Evolutionary conservation across 2,113 vertebrate genomes (phyloP), one percentile per base, ranked within the genome.

Genomic region (Eulemur macaco): DNA sequence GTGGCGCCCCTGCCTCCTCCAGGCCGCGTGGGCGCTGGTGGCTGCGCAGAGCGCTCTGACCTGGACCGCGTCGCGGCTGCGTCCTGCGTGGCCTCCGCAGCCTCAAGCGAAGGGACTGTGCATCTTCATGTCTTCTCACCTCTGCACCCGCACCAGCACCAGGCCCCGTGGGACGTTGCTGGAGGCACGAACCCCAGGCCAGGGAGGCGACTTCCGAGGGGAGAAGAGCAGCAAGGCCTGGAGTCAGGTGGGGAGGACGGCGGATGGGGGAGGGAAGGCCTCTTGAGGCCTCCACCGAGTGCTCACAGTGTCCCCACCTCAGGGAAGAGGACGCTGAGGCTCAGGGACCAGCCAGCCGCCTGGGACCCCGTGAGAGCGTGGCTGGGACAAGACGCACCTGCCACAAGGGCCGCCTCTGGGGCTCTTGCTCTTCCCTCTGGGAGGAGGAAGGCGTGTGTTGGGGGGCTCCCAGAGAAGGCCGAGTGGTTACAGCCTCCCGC

Each of bases 371-470:
- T 23, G 4, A 6, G 27, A 1, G 5, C 25, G 23, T 8, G 47
- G 8, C 42, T 76, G 68, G 37, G 31, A 14, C 13, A 14, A 73
- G 21, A 5, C 15, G 39, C 4, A 1, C 0, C 6, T 18, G 34
- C 25, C 3, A 8, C 1, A 0, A 18, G 10, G 25, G 25, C 29
- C 27, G 8, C 25, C 34, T 87, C 5, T 0, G 6, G 56, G n/a
- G 60, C 34, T 20, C 23, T 52, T 15, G 21, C 47, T 29, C 34
- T 87, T 69, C 50, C 47, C 14, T 66, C 10, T 11, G 11, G 34
- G 25, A 45, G 60, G 56, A 86, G 37, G 31, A 56, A 52, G 31
- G n/a, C 31, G 8, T 60, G 39, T 39, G 39, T 7, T 13, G 31
- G 25, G 18, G 14, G 9, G 31, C 39, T 73, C 25, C 31, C 31